Percentiles rank a stretch among this genome's conserved stretches.
Conservation (phyloP, 2,113 vertebrate species). For the Tragulus kanchil region DNA sequence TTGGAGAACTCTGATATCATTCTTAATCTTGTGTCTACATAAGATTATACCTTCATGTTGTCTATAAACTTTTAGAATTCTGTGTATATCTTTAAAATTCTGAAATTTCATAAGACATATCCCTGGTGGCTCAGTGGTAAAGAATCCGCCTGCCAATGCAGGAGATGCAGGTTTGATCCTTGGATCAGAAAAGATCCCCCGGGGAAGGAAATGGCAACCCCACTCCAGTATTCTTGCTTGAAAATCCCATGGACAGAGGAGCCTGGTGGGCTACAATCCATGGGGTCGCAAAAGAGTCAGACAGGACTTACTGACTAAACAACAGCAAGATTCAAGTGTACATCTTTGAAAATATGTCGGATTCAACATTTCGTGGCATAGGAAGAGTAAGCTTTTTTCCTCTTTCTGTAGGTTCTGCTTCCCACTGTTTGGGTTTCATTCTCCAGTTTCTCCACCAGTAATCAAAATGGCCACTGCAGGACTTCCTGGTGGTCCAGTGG, state of each 20-base stretch:
- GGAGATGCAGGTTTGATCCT: neutral
- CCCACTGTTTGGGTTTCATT: neutral
- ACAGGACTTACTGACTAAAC: neutral
- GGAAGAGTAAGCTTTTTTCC: neutral
- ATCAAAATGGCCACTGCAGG: neutral
- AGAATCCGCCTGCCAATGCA: neutral
- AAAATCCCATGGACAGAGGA: neutral
- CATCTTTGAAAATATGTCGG: neutral
- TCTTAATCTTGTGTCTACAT: neutral
- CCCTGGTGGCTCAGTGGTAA: neutral
- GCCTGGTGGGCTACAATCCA: neutral
- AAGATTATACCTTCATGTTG: neutral
- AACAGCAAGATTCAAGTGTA: neutral
- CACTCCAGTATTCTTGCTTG: neutral
- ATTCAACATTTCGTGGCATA: neutral
- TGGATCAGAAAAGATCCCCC: neutral
- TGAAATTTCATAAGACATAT: neutral
- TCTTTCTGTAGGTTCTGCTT: neutral
- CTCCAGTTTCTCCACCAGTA: neutral
- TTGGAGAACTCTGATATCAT: neutral
- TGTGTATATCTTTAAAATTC: neutral
- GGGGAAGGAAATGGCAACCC: neutral
- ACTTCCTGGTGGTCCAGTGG: too few relatives aligned
- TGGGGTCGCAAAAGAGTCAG: neutral
- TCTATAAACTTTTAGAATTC: neutral